Evolutionary conservation across 2,888 invertebrate genomes (phyloP).

Genomic region (Cantharis rustica): DNA sequence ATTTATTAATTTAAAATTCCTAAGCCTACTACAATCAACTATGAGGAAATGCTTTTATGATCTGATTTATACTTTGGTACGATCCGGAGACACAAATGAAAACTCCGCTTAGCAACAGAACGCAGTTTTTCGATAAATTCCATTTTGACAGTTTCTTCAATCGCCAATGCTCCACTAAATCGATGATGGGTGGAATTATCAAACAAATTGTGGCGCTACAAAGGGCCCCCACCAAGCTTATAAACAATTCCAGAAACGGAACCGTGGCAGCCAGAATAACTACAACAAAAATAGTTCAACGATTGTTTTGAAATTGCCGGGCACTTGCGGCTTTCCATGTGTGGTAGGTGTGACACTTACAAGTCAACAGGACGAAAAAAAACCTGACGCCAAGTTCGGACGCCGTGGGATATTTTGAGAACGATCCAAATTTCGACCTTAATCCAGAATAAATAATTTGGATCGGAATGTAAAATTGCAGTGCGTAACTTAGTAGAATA

Average conservation of each 20-base stretch:
- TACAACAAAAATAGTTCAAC: constrained; percentile 53
- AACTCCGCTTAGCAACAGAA: constrained; percentile 69
- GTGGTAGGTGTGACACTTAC: constrained; percentile 56
- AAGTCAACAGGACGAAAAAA: constrained; percentile 76
- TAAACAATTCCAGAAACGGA: constrained; percentile 83
- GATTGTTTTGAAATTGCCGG: background rate
- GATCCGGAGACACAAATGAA: constrained; percentile 76
- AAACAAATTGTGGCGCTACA: constrained; percentile 87
- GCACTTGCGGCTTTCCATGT: too few species aligned
- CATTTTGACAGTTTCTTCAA: constrained; percentile 59
- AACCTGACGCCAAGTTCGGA: constrained; percentile 75
- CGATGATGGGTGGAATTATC: constrained; percentile 85
- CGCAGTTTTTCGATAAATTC: constrained; percentile 63
- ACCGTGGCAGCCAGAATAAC: constrained; percentile 85
- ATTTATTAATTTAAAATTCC: background rate
- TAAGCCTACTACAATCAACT: background rate
- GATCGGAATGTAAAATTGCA: constrained; percentile 95
- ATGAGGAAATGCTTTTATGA: constrained; percentile 58
- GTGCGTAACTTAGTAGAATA: constrained; percentile 87
- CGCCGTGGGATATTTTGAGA: constrained; percentile 62
- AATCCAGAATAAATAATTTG: constrained; percentile 85
- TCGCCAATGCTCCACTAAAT: constrained; percentile 72
- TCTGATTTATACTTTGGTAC: constrained; percentile 71
- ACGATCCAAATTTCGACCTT: constrained; percentile 58
- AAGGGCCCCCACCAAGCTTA: constrained; percentile 88